Conservation (phyloP, 2,797 vertebrate genomes). For the Peromyscus nudipes region DNA sequence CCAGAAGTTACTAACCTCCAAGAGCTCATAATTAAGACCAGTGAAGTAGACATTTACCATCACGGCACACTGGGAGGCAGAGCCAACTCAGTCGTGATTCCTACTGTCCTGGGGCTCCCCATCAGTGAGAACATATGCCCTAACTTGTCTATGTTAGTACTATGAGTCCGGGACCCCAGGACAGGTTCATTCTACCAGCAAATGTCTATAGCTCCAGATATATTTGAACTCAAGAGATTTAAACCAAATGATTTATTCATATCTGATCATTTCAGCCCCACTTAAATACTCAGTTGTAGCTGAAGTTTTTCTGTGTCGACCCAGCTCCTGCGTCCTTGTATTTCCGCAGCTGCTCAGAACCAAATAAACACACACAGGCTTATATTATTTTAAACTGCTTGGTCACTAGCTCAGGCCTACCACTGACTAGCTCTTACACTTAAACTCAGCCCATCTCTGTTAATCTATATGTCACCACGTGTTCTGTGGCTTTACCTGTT, state of each 20-base stretch:
- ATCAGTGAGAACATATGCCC: accelerated
- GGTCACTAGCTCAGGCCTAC: no score
- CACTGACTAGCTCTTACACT: no score
- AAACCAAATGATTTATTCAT: not conserved
- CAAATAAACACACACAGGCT: no score
- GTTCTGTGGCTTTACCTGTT: no score
- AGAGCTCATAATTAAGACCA: constrained; percentile 46
- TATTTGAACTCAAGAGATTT: not conserved
- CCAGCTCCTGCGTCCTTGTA: no score
- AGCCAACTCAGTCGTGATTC: not conserved
- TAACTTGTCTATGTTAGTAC: not conserved
- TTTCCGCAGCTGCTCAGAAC: no score
- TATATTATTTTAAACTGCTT: no score
- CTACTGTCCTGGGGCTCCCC: not conserved
- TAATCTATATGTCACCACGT: no score
- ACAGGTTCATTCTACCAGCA: not conserved
- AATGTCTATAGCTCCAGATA: not conserved
- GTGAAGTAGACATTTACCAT: not conserved
- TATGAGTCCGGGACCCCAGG: not conserved
- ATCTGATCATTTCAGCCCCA: accelerated
- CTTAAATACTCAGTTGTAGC: not conserved
- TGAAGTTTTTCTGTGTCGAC: no score
- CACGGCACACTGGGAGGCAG: not conserved
- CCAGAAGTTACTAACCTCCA: constrained; percentile 34
- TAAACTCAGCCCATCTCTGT: no score